A percentile compares a stretch with the other conserved stretches of the same genome.
Conservation (phyloP, 2,113 vertebrate species). For the Hydrolagus affinis region DNA sequence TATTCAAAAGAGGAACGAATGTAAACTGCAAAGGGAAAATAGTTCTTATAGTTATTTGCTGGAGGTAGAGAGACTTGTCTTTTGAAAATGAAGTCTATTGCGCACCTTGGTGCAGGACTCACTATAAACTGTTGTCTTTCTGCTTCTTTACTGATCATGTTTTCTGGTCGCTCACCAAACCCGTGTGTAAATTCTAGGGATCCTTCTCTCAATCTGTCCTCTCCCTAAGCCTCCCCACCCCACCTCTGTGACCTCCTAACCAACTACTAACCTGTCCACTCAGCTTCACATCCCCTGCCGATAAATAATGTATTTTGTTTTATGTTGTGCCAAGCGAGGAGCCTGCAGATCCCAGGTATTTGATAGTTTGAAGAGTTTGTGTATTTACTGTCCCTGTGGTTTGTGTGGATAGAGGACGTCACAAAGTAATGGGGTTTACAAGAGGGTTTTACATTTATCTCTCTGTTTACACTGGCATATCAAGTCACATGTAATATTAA, state of each 20-base stretch:
- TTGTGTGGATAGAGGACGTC: background rate
- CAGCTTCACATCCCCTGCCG: background rate
- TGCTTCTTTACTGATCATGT: no score
- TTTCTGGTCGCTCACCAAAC: no score
- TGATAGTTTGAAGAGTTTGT: background rate
- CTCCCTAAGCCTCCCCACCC: no score
- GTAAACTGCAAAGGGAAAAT: background rate
- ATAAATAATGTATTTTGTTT: background rate
- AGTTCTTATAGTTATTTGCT: background rate
- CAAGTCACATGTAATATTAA: background rate
- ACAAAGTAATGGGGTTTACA: background rate
- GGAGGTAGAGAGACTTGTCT: background rate
- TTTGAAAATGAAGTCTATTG: background rate
- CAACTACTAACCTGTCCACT: no score
- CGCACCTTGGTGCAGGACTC: background rate
- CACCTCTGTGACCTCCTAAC: no score
- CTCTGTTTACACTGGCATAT: background rate
- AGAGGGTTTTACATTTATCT: background rate
- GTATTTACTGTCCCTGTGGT: background rate
- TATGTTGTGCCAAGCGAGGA: background rate
- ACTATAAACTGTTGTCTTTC: background rate
- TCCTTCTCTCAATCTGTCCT: no score
- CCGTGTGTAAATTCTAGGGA: no score
- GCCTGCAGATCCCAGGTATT: constrained; percentile 1
- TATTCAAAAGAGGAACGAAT: background rate